Evolutionary conservation across 2,797 vertebrate species (phyloP).

Genomic region (Sylvilagus floridanus): DNA sequence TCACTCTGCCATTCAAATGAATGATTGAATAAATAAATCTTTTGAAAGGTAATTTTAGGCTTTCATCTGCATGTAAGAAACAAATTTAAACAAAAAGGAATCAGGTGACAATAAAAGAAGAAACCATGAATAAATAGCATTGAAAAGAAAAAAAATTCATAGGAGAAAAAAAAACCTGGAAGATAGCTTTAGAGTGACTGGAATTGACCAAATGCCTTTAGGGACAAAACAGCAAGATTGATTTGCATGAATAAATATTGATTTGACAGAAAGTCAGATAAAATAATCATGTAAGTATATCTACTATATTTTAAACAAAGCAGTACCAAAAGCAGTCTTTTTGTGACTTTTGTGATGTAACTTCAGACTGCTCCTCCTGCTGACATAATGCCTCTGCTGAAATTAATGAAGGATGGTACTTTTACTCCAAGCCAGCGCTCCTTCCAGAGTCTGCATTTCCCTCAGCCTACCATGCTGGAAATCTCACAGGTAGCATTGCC

Average conservation of each 20-base stretch:
- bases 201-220: not conserved
- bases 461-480: not conserved
- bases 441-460: not conserved
- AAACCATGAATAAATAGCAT: not conserved
- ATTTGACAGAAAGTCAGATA: conserved; percentile 45
- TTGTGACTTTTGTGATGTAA: not conserved
- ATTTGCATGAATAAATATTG: conserved; percentile 63
- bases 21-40: too few species aligned
- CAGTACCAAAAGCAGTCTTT: not conserved
- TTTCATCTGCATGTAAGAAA: conserved; percentile 7
- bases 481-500: not conserved
- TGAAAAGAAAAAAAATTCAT: not conserved
- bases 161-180: not conserved
- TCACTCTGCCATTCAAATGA: too few species aligned
- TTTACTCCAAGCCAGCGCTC: not conserved
- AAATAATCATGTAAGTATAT: conserved; percentile 48
- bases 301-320: conserved; percentile 63
- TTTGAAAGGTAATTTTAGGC: not conserved
- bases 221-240: conserved; percentile 43
- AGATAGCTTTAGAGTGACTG: not conserved
- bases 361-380: not conserved
- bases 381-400: not conserved
- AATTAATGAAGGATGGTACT: not conserved
- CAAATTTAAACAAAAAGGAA: conserved; percentile 16
- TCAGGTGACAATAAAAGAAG: not conserved